These are phyloP conservation scores for Taeniopygia guttata DNA, from an alignment of 2,797 vertebrate species.

Conservation along the genomic window DNA sequence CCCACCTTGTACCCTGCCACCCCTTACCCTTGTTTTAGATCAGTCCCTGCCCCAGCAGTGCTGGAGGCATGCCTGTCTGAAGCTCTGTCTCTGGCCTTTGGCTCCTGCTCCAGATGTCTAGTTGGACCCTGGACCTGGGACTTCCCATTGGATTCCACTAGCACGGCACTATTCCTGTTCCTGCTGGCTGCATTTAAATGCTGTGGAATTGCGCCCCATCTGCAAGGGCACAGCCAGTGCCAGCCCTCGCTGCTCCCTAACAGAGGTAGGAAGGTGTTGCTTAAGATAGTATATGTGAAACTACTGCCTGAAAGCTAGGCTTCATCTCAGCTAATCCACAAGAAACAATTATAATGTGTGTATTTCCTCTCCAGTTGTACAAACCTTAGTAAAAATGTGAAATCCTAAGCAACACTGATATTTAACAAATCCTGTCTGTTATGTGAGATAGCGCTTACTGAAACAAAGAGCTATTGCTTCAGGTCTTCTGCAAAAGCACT, in stretches of 20 bases:
- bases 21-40: background rate
- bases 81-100: background rate
- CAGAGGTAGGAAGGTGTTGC: background rate
- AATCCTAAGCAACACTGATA: background rate
- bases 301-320: background rate
- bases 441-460: background rate
- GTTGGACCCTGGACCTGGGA: background rate
- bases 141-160: background rate
- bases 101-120: fast-evolving
- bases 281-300: background rate
- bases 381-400: background rate
- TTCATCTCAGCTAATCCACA: background rate
- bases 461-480: background rate
- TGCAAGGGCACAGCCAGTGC: background rate
- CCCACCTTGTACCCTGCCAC: background rate
- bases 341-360: background rate
- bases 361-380: background rate
- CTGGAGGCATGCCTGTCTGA: background rate
- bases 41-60: background rate
- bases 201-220: background rate
- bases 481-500: background rate
- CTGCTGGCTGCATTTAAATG: background rate
- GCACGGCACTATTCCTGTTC: background rate
- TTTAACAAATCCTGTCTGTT: background rate
- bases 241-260: background rate